A percentile compares a stretch with the other conserved stretches of the same genome.
phyloP scores from a whole-genome alignment of 2,113 vertebrate genomes.

The Tringa solitaria region DNA sequence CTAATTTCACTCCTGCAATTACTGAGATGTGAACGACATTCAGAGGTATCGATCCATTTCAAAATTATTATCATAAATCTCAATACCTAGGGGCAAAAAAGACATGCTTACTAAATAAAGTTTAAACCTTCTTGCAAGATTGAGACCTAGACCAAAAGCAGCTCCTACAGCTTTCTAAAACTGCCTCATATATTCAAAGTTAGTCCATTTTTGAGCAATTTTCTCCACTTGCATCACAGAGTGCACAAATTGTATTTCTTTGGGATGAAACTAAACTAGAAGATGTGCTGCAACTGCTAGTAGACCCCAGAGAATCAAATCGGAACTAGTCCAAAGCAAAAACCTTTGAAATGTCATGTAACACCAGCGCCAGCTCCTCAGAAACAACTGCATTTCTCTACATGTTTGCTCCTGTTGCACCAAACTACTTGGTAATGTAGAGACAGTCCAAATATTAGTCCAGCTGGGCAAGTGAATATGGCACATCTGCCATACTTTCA shows the following conservation, averaged over 20 bases:
- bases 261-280: not conserved
- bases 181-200: not conserved
- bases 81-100: not conserved
- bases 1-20: not conserved
- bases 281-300: not conserved
- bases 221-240: not conserved
- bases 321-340: not conserved
- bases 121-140: not conserved
- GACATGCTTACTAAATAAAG: not conserved
- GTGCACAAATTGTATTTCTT: not conserved
- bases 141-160: not conserved
- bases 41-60: not conserved
- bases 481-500: not conserved
- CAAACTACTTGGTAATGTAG: not conserved
- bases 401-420: not conserved
- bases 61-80: not conserved
- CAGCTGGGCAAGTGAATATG: not conserved
- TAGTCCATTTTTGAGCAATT: not conserved
- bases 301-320: not conserved
- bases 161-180: not conserved
- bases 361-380: not conserved
- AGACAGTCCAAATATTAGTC: not conserved
- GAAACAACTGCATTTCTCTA: not conserved
- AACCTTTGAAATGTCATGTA: not conserved
- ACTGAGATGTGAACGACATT: not conserved